Evolutionary conservation across 2,113 vertebrate genomes (phyloP).

Genomic region (Puntigrus tetrazona): DNA sequence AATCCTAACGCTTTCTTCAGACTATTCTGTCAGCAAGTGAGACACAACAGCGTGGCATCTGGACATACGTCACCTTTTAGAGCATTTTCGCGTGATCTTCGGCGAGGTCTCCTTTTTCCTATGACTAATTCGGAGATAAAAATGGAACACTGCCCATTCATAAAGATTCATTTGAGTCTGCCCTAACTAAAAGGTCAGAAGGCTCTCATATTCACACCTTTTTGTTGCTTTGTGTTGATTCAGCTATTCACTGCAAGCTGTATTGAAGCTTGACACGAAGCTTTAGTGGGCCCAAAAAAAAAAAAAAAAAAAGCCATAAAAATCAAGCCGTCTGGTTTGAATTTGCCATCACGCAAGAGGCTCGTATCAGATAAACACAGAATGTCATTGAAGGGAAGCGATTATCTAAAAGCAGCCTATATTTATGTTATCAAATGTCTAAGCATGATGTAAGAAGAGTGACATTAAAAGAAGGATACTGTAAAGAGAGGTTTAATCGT

Average conservation of each 20-base stretch:
- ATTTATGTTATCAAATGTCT: conserved; percentile 34
- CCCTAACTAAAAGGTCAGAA: conserved; percentile 1
- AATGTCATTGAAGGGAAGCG: conserved; percentile 10
- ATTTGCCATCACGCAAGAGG: conserved; percentile 18
- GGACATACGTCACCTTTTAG: conserved; percentile 32
- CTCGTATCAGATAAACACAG: conserved; percentile 29
- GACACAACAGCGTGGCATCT: conserved; percentile 44
- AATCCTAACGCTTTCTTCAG: conserved; percentile 47
- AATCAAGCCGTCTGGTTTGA: conserved; percentile 7
- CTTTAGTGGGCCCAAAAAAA: neutral
- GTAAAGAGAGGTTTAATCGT: neutral
- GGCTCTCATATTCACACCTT: conserved; percentile 26
- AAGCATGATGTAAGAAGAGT: neutral
- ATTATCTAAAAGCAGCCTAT: conserved; percentile 10
- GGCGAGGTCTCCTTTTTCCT: conserved; percentile 1
- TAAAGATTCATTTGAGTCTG: conserved; percentile 17
- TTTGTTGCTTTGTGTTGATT: conserved; percentile 17
- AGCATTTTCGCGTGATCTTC: conserved; percentile 9
- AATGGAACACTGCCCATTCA: conserved; percentile 24
- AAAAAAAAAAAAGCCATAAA: neutral
- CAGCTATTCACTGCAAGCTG: conserved; percentile 2
- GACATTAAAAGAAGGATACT: neutral
- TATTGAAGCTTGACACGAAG: conserved; percentile 1
- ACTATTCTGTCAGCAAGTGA: conserved; percentile 44
- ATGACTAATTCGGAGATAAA: conserved; percentile 30